These are phyloP conservation scores for Enteromius trimaculatus DNA, from an alignment of 2,797 vertebrate species.

Conservation along the genomic window DNA sequence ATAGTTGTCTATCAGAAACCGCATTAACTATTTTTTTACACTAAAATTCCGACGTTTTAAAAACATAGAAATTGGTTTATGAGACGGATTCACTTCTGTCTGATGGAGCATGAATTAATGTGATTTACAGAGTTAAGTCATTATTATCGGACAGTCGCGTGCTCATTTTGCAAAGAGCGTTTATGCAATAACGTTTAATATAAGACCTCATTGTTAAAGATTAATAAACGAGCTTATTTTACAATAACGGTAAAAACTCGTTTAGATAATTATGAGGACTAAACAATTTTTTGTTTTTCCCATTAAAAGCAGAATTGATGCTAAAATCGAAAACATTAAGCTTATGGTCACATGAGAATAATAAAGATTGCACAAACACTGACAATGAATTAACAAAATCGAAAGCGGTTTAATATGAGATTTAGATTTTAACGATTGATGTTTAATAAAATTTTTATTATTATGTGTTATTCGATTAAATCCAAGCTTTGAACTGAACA, in stretches of 20 bases:
- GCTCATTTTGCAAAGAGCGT: not conserved
- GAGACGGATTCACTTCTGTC: not conserved
- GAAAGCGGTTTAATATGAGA: not conserved
- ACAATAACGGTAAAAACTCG: not conserved
- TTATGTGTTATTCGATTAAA: not conserved
- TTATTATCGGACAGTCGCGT: not conserved
- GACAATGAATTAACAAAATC: not conserved
- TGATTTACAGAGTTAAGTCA: not conserved
- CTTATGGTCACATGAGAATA: too few species aligned
- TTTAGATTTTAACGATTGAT: not conserved
- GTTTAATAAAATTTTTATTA: not conserved
- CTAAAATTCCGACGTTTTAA: too few species aligned
- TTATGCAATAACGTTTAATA: not conserved
- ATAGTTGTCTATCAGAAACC: not conserved
- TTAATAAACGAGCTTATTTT: not conserved
- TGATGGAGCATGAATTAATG: not conserved
- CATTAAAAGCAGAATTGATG: not conserved
- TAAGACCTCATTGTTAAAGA: not conserved
- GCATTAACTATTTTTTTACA: not conserved
- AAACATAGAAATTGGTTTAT: too few species aligned
- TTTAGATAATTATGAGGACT: not conserved
- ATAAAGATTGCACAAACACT: not conserved
- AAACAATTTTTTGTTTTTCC: not conserved
- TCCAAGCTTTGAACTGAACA: not conserved
- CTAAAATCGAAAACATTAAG: not conserved